Base-by-base conservation (phyloP, 2,797 vertebrate genomes). In the Bryconaethiops microstoma region DNA sequence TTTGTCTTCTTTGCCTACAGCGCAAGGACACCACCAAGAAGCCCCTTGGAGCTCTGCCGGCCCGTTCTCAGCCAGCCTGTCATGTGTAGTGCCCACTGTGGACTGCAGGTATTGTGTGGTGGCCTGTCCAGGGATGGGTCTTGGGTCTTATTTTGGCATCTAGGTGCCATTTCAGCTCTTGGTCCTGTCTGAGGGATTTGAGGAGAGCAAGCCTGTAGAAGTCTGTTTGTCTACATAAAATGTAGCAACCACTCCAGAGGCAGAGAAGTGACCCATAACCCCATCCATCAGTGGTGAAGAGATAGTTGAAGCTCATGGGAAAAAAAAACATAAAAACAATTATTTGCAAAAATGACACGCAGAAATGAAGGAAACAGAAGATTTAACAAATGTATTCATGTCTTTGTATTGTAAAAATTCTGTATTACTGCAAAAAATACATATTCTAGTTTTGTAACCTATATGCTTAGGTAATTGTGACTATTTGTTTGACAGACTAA, bases 1-100 rank as follows among this genome's bases (percentile, higher is more conserved):
- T 99, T 79, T 98, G 98, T 90, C 94, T 95, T 86, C 96, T 96
- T 14, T 99, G 97, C 65, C 87, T 95, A 74, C 96, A 93, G 85
- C 94, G 94, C 84, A 91, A 93, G 14, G 84, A 94, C 62, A 35
- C 25, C 82, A 90, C 91, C 88, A 97, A 96, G 91, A 97, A 97
- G 85, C 88, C 95, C 75, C 95, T 95, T 6, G 92, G 84, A 88
- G 92, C 93, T 12, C 90, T 90, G 88, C 91, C 72, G 89, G 93
- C 76, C 92, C 92, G 40, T 86, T 87, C 89, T 84, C 95, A 88
- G 85, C 91, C 92, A 35, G 86, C 92, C 4, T 94, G 92, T 78
- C 94, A 95, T 12, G 94, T 94, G 50, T 94, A 92, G 84, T 13
- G 2, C 23, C 59, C n/a, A 68, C 68, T 35, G 17, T 57, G 25